Evolutionary conservation across 53 echinoderm and acorn worm genomes (phyloP).

Genomic region (Patiria pectinifera): DNA sequence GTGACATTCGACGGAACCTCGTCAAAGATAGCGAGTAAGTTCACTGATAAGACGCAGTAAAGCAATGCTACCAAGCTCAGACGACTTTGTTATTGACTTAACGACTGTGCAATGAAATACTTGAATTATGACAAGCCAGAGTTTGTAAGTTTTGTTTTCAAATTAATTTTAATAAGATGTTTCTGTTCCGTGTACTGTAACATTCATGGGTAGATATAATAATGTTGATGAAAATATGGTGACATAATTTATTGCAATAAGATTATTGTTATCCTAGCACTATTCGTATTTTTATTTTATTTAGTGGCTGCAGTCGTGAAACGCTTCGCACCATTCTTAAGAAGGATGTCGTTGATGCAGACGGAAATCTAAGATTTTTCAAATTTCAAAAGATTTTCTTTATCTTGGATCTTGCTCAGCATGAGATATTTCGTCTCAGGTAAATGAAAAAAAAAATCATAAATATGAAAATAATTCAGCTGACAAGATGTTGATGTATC

Average conservation of each 20-base stretch:
- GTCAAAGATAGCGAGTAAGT: conserved; percentile 22
- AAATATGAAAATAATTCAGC: no score
- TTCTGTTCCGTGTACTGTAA: no score
- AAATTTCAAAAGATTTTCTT: conserved; percentile 82
- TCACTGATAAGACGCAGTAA: neutral
- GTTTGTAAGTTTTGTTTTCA: no score
- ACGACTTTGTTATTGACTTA: neutral
- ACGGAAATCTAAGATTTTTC: conserved; percentile 71
- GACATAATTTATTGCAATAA: no score
- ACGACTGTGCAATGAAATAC: no score
- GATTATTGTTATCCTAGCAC: no score
- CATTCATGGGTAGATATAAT: no score
- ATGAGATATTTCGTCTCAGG: conserved; percentile 73
- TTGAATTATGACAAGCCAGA: no score
- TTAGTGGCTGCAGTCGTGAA: conserved; percentile 8
- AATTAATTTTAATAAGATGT: no score
- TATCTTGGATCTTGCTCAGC: conserved; percentile 66
- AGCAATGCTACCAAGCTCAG: neutral
- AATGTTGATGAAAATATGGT: no score
- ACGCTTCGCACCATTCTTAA: conserved; percentile 9
- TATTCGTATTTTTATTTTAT: neutral
- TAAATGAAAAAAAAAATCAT: neutral
- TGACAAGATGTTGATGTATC: no score
- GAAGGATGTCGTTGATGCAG: conserved; percentile 43
- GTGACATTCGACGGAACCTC: neutral